Percentiles rank a stretch among this genome's conserved stretches.
Conservation (phyloP, 2,797 vertebrate species). For the Myiotriccus ornatus region DNA sequence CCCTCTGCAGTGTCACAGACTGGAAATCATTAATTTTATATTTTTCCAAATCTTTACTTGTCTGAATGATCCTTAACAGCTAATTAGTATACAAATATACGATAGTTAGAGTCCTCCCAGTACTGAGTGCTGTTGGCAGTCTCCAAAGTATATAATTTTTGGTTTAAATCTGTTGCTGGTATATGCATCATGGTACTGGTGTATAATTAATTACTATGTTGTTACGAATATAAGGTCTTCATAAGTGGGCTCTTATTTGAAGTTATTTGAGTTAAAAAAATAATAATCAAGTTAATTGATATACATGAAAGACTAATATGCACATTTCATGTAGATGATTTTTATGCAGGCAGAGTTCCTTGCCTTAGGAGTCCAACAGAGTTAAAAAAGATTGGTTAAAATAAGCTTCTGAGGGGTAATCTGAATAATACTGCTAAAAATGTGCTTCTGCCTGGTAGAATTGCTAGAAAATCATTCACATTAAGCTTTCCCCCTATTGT, state of each 20-base stretch:
- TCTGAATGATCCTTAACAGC: background rate
- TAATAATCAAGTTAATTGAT: background rate
- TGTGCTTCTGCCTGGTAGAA: background rate
- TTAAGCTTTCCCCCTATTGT: background rate
- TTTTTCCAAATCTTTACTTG: background rate
- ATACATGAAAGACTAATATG: background rate
- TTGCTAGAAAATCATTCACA: background rate
- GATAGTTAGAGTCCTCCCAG: background rate
- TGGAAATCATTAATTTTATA: background rate
- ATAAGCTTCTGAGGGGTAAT: background rate
- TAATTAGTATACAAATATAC: background rate
- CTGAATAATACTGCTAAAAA: background rate
- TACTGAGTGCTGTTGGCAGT: background rate
- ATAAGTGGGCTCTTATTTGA: background rate
- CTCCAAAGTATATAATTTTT: background rate
- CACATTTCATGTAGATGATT: background rate
- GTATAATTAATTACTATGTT: background rate
- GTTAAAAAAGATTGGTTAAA: background rate
- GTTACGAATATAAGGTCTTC: background rate
- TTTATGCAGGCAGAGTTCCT: background rate
- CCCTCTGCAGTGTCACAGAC: background rate
- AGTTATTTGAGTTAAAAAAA: rapidly evolving
- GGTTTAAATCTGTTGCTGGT: background rate
- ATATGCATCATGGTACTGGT: background rate
- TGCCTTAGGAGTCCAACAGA: background rate